Evolutionary conservation across 2,888 invertebrate genomes (phyloP).

Genomic region (Mellilla xanthometata): DNA sequence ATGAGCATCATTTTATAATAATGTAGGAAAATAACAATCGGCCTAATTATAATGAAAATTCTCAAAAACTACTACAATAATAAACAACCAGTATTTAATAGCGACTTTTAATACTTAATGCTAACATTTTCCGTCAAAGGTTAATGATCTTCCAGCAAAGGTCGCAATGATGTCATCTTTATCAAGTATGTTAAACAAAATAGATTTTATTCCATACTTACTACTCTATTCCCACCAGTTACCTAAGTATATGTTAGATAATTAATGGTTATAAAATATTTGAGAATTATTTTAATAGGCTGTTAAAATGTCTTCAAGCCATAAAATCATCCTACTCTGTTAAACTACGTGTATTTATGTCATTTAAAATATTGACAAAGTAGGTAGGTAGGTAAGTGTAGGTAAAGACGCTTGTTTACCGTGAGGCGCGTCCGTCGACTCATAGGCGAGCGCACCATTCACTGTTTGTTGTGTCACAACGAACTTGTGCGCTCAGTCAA

Average conservation of each 20-base stretch:
- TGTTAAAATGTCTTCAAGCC: neutral
- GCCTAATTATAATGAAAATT: too few species aligned
- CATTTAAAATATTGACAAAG: constrained; percentile 1
- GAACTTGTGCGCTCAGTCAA: constrained; percentile 77
- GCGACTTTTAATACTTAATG: constrained; percentile 10
- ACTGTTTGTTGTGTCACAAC: constrained; percentile 47
- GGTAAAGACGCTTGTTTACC: constrained; percentile 1
- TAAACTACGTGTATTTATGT: neutral
- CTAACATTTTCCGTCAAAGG: constrained; percentile 38
- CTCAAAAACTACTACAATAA: too few species aligned
- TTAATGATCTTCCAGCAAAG: constrained; percentile 43
- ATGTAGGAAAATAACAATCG: too few species aligned
- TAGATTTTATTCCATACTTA: too few species aligned
- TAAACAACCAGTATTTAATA: too few species aligned
- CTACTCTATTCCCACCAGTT: too few species aligned
- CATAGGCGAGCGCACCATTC: constrained; percentile 29
- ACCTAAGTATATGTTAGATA: neutral
- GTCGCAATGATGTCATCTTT: constrained; percentile 45
- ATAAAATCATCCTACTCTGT: constrained; percentile 2
- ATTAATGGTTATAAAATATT: constrained; percentile 1
- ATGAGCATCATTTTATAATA: too few species aligned
- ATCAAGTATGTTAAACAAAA: too few species aligned
- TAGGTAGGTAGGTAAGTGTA: constrained; percentile 4
- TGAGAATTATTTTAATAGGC: neutral
- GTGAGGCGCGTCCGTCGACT: constrained; percentile 8